Evolutionary conservation across 2,888 invertebrate species (phyloP), one percentile per base, ranked within the genome.

Genomic region (Acronicta psi): DNA sequence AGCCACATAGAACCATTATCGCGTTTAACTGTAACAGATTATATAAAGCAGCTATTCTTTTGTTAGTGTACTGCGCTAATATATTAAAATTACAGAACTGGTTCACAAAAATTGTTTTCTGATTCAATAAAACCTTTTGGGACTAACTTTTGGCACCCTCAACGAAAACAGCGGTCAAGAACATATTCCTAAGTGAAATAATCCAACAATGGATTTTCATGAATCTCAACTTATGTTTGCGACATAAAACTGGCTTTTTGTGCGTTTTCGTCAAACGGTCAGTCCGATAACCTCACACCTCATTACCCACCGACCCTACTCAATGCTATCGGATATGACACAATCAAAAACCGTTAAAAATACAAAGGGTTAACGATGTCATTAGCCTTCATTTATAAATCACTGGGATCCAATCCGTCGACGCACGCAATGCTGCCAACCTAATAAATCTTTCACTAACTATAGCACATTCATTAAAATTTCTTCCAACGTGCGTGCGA

Each of bases 401-500:
- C 87, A 81, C 81, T 69, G 53, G 62, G 67, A 69, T 59, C 58
- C 73, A 70, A 75, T 56, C 58, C 47, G 55, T 57, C 41, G 56
- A 57, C 73, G 69, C 80, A 80, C 81, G 79, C 82, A 79, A 76
- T 77, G 75, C 68, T 63, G 62, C 37, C 54, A 56, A 58, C 49
- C 55, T 69, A 77, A 86, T 89, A 88, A 91, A 90, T 91, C 85
- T 84, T 82, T 69, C 68, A 75, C 80, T 82, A 90, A 88, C 85
- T 87, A 87, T 82, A 73, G 80, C 61, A 82, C 85, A 86, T 88
- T 91, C 89, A 91, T 92, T 93, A 91, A 89, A 91, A 89, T 92
- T 89, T 91, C 91, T 91, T 88, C 80, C 82, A 82, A 84, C 89
- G 91, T 91, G 90, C 92, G 89, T 91, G 87, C 89, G 92, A 93